Base-by-base conservation (phyloP, 2,113 vertebrate species). In the Ciconia stormi region DNA sequence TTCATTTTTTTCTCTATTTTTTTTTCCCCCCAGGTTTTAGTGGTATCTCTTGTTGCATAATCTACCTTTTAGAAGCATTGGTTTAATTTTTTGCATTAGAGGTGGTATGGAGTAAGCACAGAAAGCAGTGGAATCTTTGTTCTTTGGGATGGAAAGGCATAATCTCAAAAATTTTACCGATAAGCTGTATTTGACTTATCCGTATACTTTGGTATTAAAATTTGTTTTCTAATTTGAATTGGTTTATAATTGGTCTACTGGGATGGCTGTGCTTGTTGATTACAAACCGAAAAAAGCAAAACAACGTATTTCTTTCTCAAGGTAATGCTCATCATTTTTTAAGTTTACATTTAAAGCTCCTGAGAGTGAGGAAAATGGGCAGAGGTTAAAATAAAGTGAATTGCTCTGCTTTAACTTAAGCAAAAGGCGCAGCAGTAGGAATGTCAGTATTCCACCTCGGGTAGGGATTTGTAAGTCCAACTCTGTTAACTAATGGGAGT, bases 331-430 rank as follows among this genome's bases (percentile, higher is more conserved):
- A 58, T 85, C 0, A 21, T 49, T 84, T 92, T 91, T 90, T 9
- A 76, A 56, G 29, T 90, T 95, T 95, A 46, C 25, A 14, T 65
- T 79, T 85, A 82, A 94, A 80, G 58, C 66, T 89, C 87, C 58
- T 62, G n/a, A 58, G 85, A 85, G 8, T 30, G 70, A 91, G 18
- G 30, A 88, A 72, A 93, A 58, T 26, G 26, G 52, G 26, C 58
- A 91, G 84, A 90, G 70, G 62, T 94, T 88, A 90, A 93, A 80
- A 65, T 50, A 19, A 52, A 91, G 82, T 50, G 89, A 67, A 91
- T 72, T 88, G 73, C 34, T 80, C 20, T 72, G 44, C 61, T 93
- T 93, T 73, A 80, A 72, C 65, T 79, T 89, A 2, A 9, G 27
- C 56, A 13, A 63, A 85, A 95, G 21, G 27, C 9, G 3, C 70